Evolutionary conservation across 2,113 vertebrate genomes (phyloP), one percentile per base, ranked within the genome.

Genomic region (Oncorhynchus tshawytscha): DNA sequence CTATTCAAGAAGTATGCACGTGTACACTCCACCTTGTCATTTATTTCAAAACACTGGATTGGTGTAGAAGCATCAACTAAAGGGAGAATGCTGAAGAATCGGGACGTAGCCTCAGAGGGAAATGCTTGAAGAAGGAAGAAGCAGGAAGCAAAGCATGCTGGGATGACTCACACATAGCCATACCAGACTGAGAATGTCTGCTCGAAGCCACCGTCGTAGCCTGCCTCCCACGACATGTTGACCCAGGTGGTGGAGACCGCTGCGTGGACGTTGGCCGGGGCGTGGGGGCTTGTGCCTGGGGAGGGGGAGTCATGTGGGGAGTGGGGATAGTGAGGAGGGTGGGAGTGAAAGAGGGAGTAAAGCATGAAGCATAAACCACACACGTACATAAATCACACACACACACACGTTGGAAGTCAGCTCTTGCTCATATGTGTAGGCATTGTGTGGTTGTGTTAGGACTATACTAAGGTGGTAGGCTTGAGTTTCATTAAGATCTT

Each of bases 101-200:
- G 16, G 51, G 16, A 54, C 1, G 51, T 54, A 54, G 51, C 51
- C 24, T 27, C 9, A 12, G 24, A 66, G 25, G 27, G 64, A 80
- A 79, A 80, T 77, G 34, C 4, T 54, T 54, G 65, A 72, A 78
- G 31, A 91, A 45, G 39, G 39, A 45, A 91, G 92, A 95, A 96
- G 96, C 96, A 94, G 95, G 95, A 95, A 97, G 97, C 96, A 96
- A 99, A 97, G 96, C 97, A 95, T 97, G 97, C 97, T 92, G 91
- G 96, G 95, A 95, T 96, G 95, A 99, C 97, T 99, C 97, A 99
- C 97, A 99, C 97, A 98, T 96, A 95, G 95, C 97, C 97, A 90
- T 99, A 99, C 98, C 97, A 99, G 95, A 99, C 98, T 96, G 97
- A 98, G 94, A 98, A 98, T 95, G 96, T 97, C 96, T 99, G 97